Base-by-base conservation (phyloP, 1,140 invertebrate genomes). In the Patella vulgata region DNA sequence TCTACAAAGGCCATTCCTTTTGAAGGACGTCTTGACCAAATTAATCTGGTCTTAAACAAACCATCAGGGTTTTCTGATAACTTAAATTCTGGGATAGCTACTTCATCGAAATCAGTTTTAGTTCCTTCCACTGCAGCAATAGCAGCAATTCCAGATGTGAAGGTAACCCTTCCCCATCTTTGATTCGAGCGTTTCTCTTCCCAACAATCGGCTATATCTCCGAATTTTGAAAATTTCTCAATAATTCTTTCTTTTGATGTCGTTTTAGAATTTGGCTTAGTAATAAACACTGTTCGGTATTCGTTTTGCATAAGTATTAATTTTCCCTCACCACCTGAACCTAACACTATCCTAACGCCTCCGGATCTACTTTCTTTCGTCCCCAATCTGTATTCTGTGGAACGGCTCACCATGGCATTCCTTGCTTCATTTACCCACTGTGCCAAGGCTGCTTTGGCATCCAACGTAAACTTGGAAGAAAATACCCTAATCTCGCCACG, bases 401-500 rank as follows among this genome's bases (percentile, higher is more conserved):
- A 57, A 23, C 61, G 52, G n/a, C 28, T n/a, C 39, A 52, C 3
- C 25, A 66, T 36, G 8, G 46, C 27, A 3, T 46, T 9, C 4
- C 55, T 56, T 5, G 21, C 19, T 25, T 30, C 19, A 19, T 50
- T 27, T 27, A 59, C 14, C 2, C 19, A 6, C 1, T 59, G 17
- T 43, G 54, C 23, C 6, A 58, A 23, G 42, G 6, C 14, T 9
- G 39, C 8, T 5, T 27, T 47, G 17, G 46, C 30, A 4, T 33
- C 1, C 17, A 27, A 39, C 44, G 58, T 47, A 2, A 25, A n/a
- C n/a, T 25, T 21, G 27, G 62, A 25, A 30, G 66, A 48, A 55
- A 57, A 77, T 2, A 79, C 27, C 31, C 27, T 52, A n/a, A 79
- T 56, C 44, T 66, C 59, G 19, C 74, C 74, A 0, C 50, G 48